These are phyloP conservation scores for Apotomis turbidana DNA, from an alignment of 2,888 invertebrate species.

Conservation along the genomic window DNA sequence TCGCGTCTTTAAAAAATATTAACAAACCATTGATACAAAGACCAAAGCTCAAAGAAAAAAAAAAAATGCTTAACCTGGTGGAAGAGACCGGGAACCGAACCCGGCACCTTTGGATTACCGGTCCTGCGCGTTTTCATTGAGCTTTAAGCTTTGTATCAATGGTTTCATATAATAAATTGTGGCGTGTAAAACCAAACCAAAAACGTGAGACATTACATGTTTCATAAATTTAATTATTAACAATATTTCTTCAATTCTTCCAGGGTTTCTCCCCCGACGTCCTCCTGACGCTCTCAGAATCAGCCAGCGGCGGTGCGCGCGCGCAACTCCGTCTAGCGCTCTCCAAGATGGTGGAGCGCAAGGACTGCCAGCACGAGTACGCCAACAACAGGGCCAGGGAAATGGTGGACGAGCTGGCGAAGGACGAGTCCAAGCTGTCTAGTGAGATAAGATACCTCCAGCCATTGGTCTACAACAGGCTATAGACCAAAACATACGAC, in stretches of 20 bases:
- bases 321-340: slow-evolving; percentile 84
- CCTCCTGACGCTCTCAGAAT: slow-evolving; percentile 79
- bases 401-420: slow-evolving; percentile 82
- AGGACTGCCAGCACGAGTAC: slow-evolving; percentile 84
- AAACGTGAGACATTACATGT: too few species aligned
- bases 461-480: slow-evolving; percentile 74
- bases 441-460: slow-evolving; percentile 84
- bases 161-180: too few species aligned
- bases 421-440: slow-evolving; percentile 83
- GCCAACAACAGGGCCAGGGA: slow-evolving; percentile 82
- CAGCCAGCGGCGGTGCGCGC: slow-evolving; percentile 83
- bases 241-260: slow-evolving; percentile 44
- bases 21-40: too few species aligned
- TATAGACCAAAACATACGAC: slow-evolving; percentile 47
- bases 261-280: slow-evolving; percentile 86
- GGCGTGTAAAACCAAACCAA: too few species aligned
- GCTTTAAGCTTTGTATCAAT: too few species aligned
- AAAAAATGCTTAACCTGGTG: too few species aligned
- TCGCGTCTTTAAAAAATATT: too few species aligned
- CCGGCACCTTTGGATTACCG: too few species aligned
- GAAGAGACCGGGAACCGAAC: too few species aligned
- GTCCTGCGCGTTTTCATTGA: too few species aligned
- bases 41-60: too few species aligned
- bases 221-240: too few species aligned
- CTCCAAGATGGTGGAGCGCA: slow-evolving; percentile 81